These are phyloP conservation scores for Taphrorychus bicolor DNA, from an alignment of 2,888 invertebrate genomes.

Conservation along the genomic window DNA sequence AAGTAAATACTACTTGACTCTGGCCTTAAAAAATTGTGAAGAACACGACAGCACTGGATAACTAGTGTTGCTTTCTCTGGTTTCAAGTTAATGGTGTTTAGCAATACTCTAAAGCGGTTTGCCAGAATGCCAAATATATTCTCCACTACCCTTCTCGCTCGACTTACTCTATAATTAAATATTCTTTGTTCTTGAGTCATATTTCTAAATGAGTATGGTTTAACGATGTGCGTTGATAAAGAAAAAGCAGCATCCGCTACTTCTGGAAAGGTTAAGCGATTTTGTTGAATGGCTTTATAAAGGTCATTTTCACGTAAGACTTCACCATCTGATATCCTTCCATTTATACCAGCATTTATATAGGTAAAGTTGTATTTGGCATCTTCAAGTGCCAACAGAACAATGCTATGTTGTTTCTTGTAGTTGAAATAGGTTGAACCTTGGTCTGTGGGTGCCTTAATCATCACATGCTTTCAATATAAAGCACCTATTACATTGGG, in stretches of 20 bases:
- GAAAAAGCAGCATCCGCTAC: constrained; percentile 50
- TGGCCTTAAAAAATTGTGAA: constrained; percentile 16
- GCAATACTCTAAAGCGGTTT: no score
- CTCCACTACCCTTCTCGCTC: no score
- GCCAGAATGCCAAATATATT: no score
- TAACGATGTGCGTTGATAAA: constrained; percentile 44
- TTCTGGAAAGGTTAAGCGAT: constrained; percentile 46
- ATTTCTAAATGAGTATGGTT: constrained; percentile 45
- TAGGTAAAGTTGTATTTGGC: constrained; percentile 33
- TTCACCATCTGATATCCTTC: constrained; percentile 47
- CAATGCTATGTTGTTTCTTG: constrained; percentile 46
- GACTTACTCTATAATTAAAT: constrained; percentile 13
- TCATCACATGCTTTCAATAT: constrained; percentile 46
- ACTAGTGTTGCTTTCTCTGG: constrained; percentile 34
- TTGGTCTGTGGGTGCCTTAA: constrained; percentile 28
- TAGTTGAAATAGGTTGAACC: constrained; percentile 48
- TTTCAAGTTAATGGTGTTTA: no score
- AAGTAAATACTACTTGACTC: background rate
- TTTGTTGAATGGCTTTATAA: constrained; percentile 37
- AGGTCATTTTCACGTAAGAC: constrained; percentile 45
- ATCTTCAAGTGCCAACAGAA: constrained; percentile 46
- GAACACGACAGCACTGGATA: constrained; percentile 25
- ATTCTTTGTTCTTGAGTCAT: constrained; percentile 25
- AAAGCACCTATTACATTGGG: constrained; percentile 45
- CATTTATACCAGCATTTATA: constrained; percentile 46